Evolutionary conservation across 2,113 vertebrate species (phyloP), one percentile per base, ranked within the genome.

Genomic region (Typhlomys cinereus): DNA sequence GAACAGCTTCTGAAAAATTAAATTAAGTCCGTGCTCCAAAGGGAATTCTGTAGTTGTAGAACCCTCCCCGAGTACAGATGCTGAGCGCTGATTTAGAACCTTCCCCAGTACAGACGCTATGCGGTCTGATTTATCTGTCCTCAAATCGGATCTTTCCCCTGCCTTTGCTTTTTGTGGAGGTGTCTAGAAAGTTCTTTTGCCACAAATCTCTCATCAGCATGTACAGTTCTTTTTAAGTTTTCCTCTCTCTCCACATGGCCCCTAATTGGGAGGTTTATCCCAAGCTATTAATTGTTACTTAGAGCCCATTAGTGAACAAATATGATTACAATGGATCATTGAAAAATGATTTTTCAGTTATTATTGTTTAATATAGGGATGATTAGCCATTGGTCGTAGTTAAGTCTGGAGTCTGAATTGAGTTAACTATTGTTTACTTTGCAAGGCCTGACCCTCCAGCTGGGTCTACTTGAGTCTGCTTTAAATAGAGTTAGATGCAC

Each of bases 381-480:
- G 79, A 44, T 94, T 90, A 92, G 81, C 95, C 3, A 18, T 54
- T 2, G 78, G 76, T 90, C 71, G 61, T 86, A 15, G 76, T 36
- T 75, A 13, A 90, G 79, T 93, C 78, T 3, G 31, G 18, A 92
- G 50, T 78, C 0, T 6, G 78, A 86, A 90, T 90, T 75, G 0
- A 41, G 36, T 88, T 93, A 29, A 88, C 91, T 88, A 17, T 87
- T 96, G 57, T 96, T 97, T 67, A 85, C 96, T 96, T 93, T 88
- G 83, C 80, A 76, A 94, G 80, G 88, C 89, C 75, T 97, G 76
- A 71, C 61, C 89, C 27, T 96, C 64, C 96, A 96, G 95, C 96
- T 97, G 96, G 10, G 48, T 92, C 81, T 88, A 12, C 79, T 96
- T 27, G 73, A 95, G 69, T 52, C 76, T 90, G 82, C 94, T 96